A percentile compares a stretch with the other conserved stretches of the same genome.
Evolutionary conservation across 2,113 vertebrate species (phyloP).

Genomic region (Cryptotis parvus): DNA sequence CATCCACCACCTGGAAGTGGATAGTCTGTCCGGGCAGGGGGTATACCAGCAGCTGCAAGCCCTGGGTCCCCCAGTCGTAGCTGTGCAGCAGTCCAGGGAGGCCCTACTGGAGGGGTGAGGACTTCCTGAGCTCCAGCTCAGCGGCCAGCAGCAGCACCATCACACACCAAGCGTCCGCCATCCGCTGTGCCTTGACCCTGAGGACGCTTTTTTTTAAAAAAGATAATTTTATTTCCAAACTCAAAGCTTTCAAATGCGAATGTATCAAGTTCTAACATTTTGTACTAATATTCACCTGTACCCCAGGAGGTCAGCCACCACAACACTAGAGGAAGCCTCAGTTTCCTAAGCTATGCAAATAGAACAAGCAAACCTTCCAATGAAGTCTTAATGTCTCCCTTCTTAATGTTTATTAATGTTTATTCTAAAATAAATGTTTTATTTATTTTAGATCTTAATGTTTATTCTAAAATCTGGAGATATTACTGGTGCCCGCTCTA

Average conservation of each 20-base stretch:
- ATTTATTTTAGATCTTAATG: no score
- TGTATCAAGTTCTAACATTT: constrained; percentile 74
- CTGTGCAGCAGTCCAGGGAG: constrained; percentile 40
- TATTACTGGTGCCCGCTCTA: no score
- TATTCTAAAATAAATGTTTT: no score
- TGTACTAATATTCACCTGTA: constrained; percentile 72
- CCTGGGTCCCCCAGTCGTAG: constrained; percentile 60
- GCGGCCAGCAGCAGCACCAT: neutral
- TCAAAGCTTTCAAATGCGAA: constrained; percentile 73
- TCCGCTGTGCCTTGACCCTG: fast-evolving
- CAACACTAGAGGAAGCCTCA: constrained; percentile 56
- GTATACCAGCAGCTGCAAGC: constrained; percentile 80
- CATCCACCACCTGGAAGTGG: constrained; percentile 83
- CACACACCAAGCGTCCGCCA: neutral
- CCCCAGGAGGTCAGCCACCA: constrained; percentile 66
- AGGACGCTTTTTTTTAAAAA: no score
- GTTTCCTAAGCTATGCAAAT: neutral
- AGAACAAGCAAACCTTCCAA: constrained; percentile 28
- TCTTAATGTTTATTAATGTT: constrained; percentile 32
- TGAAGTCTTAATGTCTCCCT: no score
- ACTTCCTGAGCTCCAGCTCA: neutral
- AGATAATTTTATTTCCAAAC: constrained; percentile 83
- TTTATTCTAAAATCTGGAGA: no score
- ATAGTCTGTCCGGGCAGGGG: neutral
- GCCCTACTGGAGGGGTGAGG: fast-evolving